A percentile compares a stretch with the other conserved stretches of the same genome.
phyloP scores from a whole-genome alignment of 2,113 vertebrate genomes.

The Mixornis gularis region DNA sequence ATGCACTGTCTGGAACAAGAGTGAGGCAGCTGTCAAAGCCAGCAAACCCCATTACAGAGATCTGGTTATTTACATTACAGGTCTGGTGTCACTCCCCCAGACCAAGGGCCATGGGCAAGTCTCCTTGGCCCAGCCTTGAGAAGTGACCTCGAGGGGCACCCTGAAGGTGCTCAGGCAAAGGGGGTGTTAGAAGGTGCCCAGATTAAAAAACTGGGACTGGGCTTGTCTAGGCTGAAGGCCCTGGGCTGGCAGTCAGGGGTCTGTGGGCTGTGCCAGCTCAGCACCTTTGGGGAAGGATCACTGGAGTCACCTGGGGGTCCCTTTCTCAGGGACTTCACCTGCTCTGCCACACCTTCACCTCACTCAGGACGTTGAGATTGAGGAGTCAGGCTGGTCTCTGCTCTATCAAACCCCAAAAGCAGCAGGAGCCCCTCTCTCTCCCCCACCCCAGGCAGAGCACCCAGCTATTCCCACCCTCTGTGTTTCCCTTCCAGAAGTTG shows the following conservation, averaged over 20 bases:
- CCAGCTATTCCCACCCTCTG: not conserved
- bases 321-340: not conserved
- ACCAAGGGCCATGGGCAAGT: not conserved
- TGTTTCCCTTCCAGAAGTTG: rapidly evolving
- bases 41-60: rapidly evolving
- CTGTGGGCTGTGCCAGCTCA: not conserved
- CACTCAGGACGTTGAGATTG: not conserved
- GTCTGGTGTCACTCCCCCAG: not conserved
- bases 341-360: not conserved
- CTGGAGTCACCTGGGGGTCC: not conserved
- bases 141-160: not conserved
- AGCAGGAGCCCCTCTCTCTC: not conserved
- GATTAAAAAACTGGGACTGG: not conserved
- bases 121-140: not conserved
- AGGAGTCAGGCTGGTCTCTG: not conserved
- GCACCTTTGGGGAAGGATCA: not conserved
- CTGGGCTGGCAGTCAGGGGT: not conserved
- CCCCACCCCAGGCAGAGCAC: not conserved
- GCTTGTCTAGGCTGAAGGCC: rapidly evolving
- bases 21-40: rapidly evolving
- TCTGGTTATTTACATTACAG: not conserved
- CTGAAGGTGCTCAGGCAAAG: not conserved
- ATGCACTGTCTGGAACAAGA: rapidly evolving
- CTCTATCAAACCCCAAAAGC: not conserved
- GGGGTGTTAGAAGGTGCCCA: not conserved